Evolutionary conservation across 2,888 invertebrate species (phyloP).

Genomic region (Tyria jacobaeae): DNA sequence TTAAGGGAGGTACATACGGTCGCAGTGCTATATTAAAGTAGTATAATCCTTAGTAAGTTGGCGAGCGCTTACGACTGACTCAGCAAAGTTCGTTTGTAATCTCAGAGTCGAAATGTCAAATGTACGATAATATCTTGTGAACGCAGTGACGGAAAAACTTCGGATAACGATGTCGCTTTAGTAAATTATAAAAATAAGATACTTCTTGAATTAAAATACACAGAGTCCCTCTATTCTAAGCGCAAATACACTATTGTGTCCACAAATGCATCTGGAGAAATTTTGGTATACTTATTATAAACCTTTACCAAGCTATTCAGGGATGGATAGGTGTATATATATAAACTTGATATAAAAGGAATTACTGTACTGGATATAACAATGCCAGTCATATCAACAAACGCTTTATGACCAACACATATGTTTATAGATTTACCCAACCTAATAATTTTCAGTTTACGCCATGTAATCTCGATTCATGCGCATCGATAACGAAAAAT

Average conservation of each 20-base stretch:
- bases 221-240: no score
- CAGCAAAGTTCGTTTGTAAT: constrained; percentile 48
- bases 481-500: constrained; percentile 13
- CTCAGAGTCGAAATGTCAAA: constrained; percentile 47
- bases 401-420: not conserved
- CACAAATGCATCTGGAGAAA: no score
- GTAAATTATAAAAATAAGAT: not conserved
- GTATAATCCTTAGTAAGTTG: constrained; percentile 67
- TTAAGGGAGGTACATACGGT: constrained; percentile 82
- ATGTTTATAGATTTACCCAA: not conserved
- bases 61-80: constrained; percentile 50
- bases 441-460: not conserved
- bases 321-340: no score
- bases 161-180: not conserved
- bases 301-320: no score
- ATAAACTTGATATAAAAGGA: no score
- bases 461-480: not conserved
- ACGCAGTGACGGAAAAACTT: constrained; percentile 17
- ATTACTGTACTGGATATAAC: no score
- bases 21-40: constrained; percentile 70
- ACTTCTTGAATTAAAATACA: not conserved
- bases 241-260: no score
- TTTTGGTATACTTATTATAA: no score
- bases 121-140: constrained; percentile 36
- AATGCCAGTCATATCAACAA: not conserved